Percentiles rank a stretch among this genome's conserved stretches.
phyloP scores from a whole-genome alignment of 30 jellyfish, hydroid and myxozoan genomes.

The Aurelia aurita complex sp. Pacific region DNA sequence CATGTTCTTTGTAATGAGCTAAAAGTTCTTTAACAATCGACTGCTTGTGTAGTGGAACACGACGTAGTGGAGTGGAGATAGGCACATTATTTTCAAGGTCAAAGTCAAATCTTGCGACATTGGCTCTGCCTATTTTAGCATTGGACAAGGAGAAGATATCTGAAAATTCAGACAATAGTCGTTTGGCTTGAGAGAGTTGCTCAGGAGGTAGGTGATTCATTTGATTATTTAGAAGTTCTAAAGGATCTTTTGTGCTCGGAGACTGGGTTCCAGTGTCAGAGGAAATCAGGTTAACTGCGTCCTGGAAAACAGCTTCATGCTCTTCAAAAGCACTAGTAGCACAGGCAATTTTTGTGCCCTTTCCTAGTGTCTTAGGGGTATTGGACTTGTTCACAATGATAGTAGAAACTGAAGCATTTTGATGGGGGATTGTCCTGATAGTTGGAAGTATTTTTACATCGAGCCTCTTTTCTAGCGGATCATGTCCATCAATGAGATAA shows the following conservation, averaged over 20 bases:
- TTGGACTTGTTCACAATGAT: conserved; percentile 4
- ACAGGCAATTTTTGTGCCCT: conserved; percentile 3
- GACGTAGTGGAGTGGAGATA: conserved; percentile 27
- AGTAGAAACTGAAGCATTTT: conserved; percentile 25
- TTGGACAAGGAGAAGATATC: conserved; percentile 34
- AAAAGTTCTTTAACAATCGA: conserved; percentile 20
- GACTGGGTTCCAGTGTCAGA: background rate
- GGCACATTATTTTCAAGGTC: conserved; percentile 19
- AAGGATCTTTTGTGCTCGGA: background rate
- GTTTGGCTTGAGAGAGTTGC: conserved; percentile 43
- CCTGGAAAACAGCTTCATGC: background rate
- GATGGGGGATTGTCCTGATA: conserved; percentile 12
- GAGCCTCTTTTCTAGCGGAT: conserved; percentile 25
- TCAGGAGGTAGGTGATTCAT: conserved; percentile 39
- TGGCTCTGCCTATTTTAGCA: conserved; percentile 34
- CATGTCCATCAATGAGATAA: conserved; percentile 45
- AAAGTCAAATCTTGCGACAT: conserved; percentile 40
- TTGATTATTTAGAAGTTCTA: conserved; percentile 6
- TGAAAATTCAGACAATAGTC: conserved; percentile 10
- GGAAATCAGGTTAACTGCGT: conserved; percentile 31
- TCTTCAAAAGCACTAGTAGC: conserved; percentile 31
- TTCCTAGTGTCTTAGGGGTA: conserved; percentile 1
- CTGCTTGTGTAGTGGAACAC: conserved; percentile 31
- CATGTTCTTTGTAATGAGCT: conserved; percentile 40
- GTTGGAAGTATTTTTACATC: conserved; percentile 22